These are phyloP conservation scores for Dromiciops gliroides DNA, from an alignment of 2,113 vertebrate genomes.

Conservation along the genomic window DNA sequence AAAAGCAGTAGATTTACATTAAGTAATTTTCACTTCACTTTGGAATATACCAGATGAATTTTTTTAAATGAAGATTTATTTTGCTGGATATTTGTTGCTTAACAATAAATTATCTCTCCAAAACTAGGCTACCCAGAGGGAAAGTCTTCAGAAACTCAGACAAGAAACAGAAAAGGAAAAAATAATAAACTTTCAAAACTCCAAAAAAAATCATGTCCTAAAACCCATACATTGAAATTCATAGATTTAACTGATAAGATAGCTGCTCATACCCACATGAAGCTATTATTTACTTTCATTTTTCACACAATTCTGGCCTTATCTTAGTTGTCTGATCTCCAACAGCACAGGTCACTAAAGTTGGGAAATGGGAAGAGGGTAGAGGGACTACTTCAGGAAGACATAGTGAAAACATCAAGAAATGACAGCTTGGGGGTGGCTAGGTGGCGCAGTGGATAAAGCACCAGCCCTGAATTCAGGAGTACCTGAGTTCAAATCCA, in stretches of 20 bases:
- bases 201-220: not conserved
- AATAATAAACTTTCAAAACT: not conserved
- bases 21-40: not conserved
- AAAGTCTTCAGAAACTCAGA: not conserved
- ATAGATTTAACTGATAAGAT: not conserved
- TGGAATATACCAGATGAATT: not conserved
- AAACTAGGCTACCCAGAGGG: not conserved
- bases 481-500: no score
- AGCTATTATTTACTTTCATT: not conserved
- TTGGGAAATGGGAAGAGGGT: not conserved
- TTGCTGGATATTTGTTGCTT: not conserved
- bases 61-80: not conserved
- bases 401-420: not conserved
- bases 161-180: not conserved
- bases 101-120: not conserved
- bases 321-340: not conserved
- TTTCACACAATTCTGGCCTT: not conserved
- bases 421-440: not conserved
- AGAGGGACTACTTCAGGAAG: not conserved
- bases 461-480: no score
- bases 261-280: not conserved
- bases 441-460: no score
- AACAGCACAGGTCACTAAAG: not conserved
- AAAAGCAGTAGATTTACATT: not conserved
- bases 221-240: not conserved